These are phyloP conservation scores for Sebastes schlegelii DNA, from an alignment of 2,113 vertebrate genomes.

Conservation along the genomic window DNA sequence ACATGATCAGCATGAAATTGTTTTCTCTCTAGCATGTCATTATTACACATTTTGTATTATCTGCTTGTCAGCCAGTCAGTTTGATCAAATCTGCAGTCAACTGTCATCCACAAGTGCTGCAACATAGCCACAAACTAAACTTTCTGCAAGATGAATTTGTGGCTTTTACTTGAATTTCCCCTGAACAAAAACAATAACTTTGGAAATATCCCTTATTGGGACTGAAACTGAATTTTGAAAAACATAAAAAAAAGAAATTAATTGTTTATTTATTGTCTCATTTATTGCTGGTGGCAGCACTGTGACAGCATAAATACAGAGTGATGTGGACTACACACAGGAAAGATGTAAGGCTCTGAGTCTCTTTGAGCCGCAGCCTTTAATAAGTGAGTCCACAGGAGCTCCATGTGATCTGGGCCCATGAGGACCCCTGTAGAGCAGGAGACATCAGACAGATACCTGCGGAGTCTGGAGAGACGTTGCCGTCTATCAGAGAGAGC, in stretches of 20 bases:
- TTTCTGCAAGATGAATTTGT: background rate
- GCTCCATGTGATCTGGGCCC: slow-evolving; percentile 55
- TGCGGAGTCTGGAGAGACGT: slow-evolving; percentile 51
- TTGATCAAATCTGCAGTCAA: slow-evolving; percentile 1
- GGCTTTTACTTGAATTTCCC: background rate
- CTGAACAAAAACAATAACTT: background rate
- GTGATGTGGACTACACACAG: slow-evolving; percentile 25
- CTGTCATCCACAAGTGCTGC: too few relatives aligned
- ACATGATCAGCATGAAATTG: background rate
- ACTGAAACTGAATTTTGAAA: background rate
- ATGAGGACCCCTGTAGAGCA: slow-evolving; percentile 46
- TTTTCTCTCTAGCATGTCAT: slow-evolving; percentile 3
- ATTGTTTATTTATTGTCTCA: slow-evolving; percentile 42
- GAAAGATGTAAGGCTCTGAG: slow-evolving; percentile 48
- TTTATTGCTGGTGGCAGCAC: slow-evolving; percentile 13
- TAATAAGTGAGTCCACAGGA: slow-evolving; percentile 65
- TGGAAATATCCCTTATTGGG: background rate
- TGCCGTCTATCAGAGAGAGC: slow-evolving; percentile 35
- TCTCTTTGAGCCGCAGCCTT: slow-evolving; percentile 66
- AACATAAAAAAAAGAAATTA: background rate
- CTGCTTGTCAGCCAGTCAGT: background rate
- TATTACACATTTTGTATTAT: slow-evolving; percentile 6
- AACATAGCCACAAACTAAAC: background rate
- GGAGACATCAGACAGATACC: slow-evolving; percentile 68
- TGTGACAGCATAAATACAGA: slow-evolving; percentile 18